Evolutionary conservation across 2,797 vertebrate genomes (phyloP), one percentile per base, ranked within the genome.

Genomic region (Linurgus olivaceus): DNA sequence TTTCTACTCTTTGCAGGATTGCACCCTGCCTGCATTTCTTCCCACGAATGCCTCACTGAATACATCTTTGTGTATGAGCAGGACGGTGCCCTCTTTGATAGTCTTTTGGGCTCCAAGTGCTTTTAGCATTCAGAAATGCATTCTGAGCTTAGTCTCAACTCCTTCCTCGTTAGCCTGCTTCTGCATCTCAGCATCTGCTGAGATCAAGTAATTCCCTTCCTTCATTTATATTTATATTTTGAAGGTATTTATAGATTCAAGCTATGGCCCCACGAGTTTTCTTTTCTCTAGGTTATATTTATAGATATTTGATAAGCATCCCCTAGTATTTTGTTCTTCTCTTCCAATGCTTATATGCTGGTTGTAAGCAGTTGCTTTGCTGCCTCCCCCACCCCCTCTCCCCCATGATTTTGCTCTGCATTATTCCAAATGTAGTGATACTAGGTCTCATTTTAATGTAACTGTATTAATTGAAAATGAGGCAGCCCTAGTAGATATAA

Each of bases 141-240:
- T n/a, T 57, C 38, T 82, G 67, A 93, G 75, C 42, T 83, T 61
- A 51, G 59, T 71, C 38, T 74, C 45, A 40, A 5, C 38, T 82
- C 84, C 42, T 71, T 51, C 20, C 35, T 75, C 35, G 18, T 77
- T 87, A 89, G 28, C 31, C 38, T 77, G 52, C 50, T 92, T 85
- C 83, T 63, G 38, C 4, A 0, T 67, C 72, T 87, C 78, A 82
- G 52, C 78, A 83, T 91, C 72, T 93, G 51, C 81, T 87, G 84
- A 94, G 78, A 72, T 38, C 3, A 5, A 93, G 44, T 31, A 89
- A 82, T 83, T 95, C 80, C 81, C 61, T 79, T 84, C 29, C 75
- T 86, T 91, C 70, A 84, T 91, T 82, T 94, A 48, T 78, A 92
- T 88, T 78, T 95, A n/a, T 78, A 88, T 78, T 93, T 94, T 88